Evolutionary conservation across 2,113 vertebrate species (phyloP).

Genomic region (Danionella cerebrum): DNA sequence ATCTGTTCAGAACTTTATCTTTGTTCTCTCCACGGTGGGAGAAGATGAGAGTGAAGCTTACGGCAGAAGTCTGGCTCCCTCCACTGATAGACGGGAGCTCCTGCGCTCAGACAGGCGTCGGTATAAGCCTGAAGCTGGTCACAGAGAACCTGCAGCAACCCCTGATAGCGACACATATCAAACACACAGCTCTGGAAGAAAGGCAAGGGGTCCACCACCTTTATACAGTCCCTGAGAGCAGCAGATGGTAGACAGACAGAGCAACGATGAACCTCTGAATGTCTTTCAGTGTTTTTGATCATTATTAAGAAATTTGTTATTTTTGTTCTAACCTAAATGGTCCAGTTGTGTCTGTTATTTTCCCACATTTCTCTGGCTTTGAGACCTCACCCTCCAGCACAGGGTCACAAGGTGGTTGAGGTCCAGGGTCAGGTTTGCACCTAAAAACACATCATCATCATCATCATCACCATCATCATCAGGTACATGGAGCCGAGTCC

Average conservation of each 20-base stretch:
- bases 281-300: not conserved
- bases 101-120: constrained; percentile 61
- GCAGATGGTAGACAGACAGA: not conserved
- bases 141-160: constrained; percentile 60
- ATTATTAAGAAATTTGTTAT: not conserved
- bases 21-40: too few species aligned
- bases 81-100: constrained; percentile 65
- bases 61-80: constrained; percentile 67
- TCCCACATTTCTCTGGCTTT: constrained; percentile 65
- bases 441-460: constrained; percentile 43
- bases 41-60: constrained; percentile 57
- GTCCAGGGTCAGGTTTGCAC: constrained; percentile 49
- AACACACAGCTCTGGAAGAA: constrained; percentile 69
- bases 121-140: constrained; percentile 72
- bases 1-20: too few species aligned
- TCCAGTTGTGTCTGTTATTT: constrained; percentile 52
- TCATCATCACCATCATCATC: too few species aligned
- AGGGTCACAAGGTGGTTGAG: constrained; percentile 58
- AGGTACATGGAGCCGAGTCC: not conserved
- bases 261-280: not conserved
- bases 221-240: constrained; percentile 60
- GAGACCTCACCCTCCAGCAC: constrained; percentile 52
- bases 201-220: constrained; percentile 53
- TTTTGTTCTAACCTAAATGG: constrained; percentile 63
- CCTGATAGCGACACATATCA: constrained; percentile 71